Evolutionary conservation across 2,797 vertebrate species (phyloP).

Genomic region (Neopelma chrysocephalum): DNA sequence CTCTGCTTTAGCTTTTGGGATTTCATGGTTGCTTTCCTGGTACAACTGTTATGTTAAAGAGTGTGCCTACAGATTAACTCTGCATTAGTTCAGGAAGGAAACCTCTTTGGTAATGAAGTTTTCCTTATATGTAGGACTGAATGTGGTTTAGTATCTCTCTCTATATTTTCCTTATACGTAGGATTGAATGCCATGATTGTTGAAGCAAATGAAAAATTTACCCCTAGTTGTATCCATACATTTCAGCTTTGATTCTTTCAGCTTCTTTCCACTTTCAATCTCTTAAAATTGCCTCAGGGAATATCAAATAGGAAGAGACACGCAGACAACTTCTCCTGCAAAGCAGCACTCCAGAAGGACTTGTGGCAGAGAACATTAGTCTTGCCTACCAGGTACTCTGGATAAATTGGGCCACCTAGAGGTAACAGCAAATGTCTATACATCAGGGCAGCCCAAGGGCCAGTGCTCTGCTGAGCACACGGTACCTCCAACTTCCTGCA

Average conservation of each 20-base stretch:
- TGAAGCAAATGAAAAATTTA: background rate
- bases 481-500: background rate
- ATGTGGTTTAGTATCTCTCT: background rate
- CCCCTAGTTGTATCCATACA: background rate
- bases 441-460: background rate
- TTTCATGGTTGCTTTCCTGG: slow-evolving; percentile 49
- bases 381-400: slow-evolving; percentile 34
- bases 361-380: background rate
- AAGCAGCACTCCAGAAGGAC: background rate
- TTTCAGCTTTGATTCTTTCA: background rate
- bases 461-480: background rate
- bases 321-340: background rate
- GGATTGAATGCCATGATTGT: background rate
- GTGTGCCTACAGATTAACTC: slow-evolving; percentile 54
- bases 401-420: slow-evolving; percentile 68
- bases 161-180: background rate
- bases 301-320: background rate
- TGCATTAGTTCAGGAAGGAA: slow-evolving; percentile 3
- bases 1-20: slow-evolving; percentile 46
- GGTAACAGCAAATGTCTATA: slow-evolving; percentile 47
- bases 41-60: slow-evolving; percentile 53
- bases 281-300: background rate
- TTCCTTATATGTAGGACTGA: background rate
- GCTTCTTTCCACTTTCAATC: background rate
- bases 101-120: background rate